Base-by-base conservation (phyloP, 2,888 invertebrate genomes). In the Lycia hirtaria region DNA sequence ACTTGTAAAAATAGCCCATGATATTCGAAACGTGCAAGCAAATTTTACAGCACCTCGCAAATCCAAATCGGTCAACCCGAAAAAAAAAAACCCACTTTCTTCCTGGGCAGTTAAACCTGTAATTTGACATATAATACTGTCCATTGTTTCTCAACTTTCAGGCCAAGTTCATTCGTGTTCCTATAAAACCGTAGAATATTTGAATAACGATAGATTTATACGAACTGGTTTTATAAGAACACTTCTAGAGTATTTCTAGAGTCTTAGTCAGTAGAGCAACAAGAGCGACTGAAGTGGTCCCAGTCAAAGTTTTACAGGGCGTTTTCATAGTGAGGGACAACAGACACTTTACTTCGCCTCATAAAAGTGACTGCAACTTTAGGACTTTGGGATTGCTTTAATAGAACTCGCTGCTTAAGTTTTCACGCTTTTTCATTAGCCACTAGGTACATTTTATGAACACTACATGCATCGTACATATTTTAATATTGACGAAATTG, bases 361-460 rank as follows among this genome's bases (percentile, higher is more conserved):
- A 65, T 73, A 72, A 76, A 76, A 64, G 65, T 57, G 66, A 60
- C 67, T 71, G 49, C 56, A 68, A 64, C 64, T 65, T 60, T 51
- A 44, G 35, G 49, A 40, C 58, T 60, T 55, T 22, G 10, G 44
- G 56, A 60, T 53, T 56, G 61, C 48, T 57, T 15, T 40, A 38
- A 56, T 56, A 20, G 41, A 47, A 44, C 12, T 26, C 14, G 20
- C 56, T 44, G 38, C 38, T 56, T n/a, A 37, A 49, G 17, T 43
- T 30, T 48, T 54, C 47, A 47, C 55, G 17, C 49, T 56, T 56
- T 43, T 56, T 49, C 30, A 40, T 33, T 33, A 40, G 32, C 17
- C 10, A 19, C 45, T 30, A 47, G 47, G 32, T 14, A 26, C 10
- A 12, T 37, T 53, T 37, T 52, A 44, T 52, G 44, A 43, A 35